Conservation (phyloP, 2,113 vertebrate genomes). For the Erythrolamprus reginae region DNA sequence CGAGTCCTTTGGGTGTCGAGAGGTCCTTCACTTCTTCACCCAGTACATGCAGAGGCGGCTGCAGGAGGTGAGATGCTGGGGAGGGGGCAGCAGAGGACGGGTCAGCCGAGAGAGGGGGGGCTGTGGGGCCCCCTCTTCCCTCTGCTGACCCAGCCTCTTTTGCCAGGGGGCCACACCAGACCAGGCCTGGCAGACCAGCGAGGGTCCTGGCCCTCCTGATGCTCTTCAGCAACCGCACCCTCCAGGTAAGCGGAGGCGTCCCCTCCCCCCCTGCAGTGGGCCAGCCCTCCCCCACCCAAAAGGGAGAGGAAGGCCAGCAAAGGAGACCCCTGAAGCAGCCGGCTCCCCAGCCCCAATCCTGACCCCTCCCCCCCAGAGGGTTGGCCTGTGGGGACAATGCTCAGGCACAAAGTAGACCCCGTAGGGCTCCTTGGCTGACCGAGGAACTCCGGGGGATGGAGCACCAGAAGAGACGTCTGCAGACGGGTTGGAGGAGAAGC, state of each 20-base stretch:
- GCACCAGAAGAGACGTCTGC: too few species aligned
- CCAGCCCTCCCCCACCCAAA: neutral
- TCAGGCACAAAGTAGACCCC: neutral
- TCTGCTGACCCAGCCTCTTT: neutral
- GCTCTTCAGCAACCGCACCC: slow-evolving; percentile 77
- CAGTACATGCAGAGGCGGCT: slow-evolving; percentile 78
- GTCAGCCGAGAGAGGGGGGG: neutral
- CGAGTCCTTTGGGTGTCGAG: slow-evolving; percentile 67
- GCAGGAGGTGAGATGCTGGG: slow-evolving; percentile 65
- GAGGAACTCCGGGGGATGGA: too few species aligned
- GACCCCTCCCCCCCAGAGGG: too few species aligned
- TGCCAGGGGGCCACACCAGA: slow-evolving; percentile 66
- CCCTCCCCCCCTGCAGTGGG: neutral
- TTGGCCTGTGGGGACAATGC: neutral
- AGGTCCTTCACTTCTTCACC: slow-evolving; percentile 74
- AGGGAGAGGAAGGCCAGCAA: neutral
- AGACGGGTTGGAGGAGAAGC: too few species aligned
- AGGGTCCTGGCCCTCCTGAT: slow-evolving; percentile 71
- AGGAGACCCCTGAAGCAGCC: neutral
- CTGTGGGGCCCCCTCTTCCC: neutral
- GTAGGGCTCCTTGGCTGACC: too few species aligned
- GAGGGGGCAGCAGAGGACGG: neutral
- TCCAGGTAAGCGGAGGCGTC: slow-evolving; percentile 72
- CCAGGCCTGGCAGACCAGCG: slow-evolving; percentile 41
- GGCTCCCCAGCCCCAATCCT: neutral